Base-by-base conservation (phyloP, 2,888 invertebrate genomes). In the Trichacis sp. region DNA sequence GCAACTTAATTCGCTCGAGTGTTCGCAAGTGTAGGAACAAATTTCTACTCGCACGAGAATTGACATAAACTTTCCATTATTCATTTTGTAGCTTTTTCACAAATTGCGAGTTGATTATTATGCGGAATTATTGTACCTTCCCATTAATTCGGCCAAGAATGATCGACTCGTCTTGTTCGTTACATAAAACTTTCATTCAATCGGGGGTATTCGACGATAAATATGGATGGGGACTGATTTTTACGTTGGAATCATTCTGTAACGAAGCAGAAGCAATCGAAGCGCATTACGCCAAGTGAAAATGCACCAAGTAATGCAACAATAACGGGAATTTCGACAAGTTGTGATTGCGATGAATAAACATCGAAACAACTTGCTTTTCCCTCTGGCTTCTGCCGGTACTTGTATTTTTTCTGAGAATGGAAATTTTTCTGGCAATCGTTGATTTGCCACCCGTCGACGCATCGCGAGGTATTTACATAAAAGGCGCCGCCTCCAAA, bases 381-480 rank as follows among this genome's bases (percentile, higher is more conserved):
- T 15, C 29, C 42, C 11, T 24, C 8, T 11, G 36, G 11, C 33
- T 24, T 24, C 33, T 33, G 11, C 6, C 70, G 24, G 49, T 49
- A 29, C 43, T 19, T 58, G 56, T 40, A 40, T 53, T 67, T 63
- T 67, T 59, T 60, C 67, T 54, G 52, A 52, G 61, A 54, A 68
- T 64, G 58, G 63, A 64, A 64, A 68, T 57, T 63, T 54, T 47
- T 46, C 57, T 64, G 64, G 59, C 68, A 60, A 68, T 60, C 64
- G 68, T 68, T 68, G 68, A 68, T 68, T 68, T 75, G 73, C 72
- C 65, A 66, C 62, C 70, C 73, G 70, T 69, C 74, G 72, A 75
- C 73, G 70, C 60, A 60, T 67, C 67, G 56, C 59, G 62, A 63
- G 56, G 72, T 80, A 78, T 77, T 78, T 78, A 77, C 78, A 77